phyloP scores from a whole-genome alignment of 2,888 invertebrate genomes.

The Drosophila anomalata region DNA sequence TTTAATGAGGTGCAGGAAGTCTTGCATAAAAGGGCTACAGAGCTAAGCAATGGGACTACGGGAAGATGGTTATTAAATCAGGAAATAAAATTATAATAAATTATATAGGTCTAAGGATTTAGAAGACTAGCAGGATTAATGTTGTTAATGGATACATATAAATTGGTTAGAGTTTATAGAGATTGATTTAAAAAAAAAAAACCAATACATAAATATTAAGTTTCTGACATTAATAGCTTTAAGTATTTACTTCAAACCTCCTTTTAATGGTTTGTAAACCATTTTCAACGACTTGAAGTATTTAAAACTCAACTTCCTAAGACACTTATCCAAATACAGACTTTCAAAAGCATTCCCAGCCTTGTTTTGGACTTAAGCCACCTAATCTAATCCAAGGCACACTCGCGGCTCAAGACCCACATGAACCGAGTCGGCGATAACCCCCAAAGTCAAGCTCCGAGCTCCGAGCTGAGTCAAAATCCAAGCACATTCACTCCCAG shows the following conservation, averaged over 20 bases:
- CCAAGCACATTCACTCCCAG: slow-evolving; percentile 65
- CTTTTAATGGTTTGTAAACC: background rate
- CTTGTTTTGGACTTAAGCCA: slow-evolving; percentile 29
- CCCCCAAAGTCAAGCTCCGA: slow-evolving; percentile 43
- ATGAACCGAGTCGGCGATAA: slow-evolving; percentile 64
- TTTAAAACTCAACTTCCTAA: background rate
- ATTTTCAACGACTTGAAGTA: background rate
- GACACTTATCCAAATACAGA: background rate
- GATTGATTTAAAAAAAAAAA: no score
- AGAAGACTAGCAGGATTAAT: background rate
- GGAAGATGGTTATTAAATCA: background rate
- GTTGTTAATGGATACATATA: no score
- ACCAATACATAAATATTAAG: no score
- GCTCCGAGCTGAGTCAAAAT: slow-evolving; percentile 32
- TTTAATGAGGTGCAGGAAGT: slow-evolving; percentile 75
- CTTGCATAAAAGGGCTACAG: slow-evolving; percentile 30
- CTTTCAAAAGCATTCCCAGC: slow-evolving; percentile 35
- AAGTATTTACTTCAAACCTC: no score
- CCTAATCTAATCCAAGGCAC: slow-evolving; percentile 30
- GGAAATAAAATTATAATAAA: background rate
- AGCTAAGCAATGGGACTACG: background rate
- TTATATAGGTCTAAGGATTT: background rate
- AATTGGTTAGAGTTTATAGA: no score
- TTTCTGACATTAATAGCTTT: no score
- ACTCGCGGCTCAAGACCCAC: slow-evolving; percentile 52